Percentiles rank a stretch among this genome's conserved stretches.
Evolutionary conservation across 2,888 invertebrate genomes (phyloP).

Genomic region (Dasypolia templi): DNA sequence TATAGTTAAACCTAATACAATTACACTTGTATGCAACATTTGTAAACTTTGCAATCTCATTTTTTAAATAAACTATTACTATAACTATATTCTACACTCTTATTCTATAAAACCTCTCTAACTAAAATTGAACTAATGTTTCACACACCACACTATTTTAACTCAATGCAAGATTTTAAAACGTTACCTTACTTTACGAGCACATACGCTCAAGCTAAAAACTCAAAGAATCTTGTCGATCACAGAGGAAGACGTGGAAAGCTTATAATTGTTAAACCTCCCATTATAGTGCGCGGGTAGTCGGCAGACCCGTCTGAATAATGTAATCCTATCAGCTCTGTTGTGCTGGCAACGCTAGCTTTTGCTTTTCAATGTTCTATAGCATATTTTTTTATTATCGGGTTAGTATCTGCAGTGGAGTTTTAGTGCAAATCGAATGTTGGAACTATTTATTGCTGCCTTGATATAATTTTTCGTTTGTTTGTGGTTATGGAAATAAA

Average conservation of each 20-base stretch:
- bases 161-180: neutral
- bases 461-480: neutral
- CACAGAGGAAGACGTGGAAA: slow-evolving; percentile 46
- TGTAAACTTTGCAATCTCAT: too few relatives aligned
- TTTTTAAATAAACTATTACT: too few relatives aligned
- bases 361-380: slow-evolving; percentile 59
- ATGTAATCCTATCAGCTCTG: slow-evolving; percentile 65
- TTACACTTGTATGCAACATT: too few relatives aligned
- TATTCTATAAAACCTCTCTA: neutral
- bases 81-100: too few relatives aligned
- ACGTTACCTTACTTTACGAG: slow-evolving; percentile 8
- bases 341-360: slow-evolving; percentile 45
- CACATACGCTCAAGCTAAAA: neutral
- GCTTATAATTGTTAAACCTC: slow-evolving; percentile 66
- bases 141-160: neutral
- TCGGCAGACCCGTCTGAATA: slow-evolving; percentile 65
- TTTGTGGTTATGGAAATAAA: neutral
- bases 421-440: slow-evolving; percentile 50
- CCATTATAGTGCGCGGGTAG: slow-evolving; percentile 58
- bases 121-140: neutral
- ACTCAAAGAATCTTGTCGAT: slow-evolving; percentile 42
- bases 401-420: slow-evolving; percentile 37
- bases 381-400: slow-evolving; percentile 55
- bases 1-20: too few relatives aligned
- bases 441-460: slow-evolving; percentile 1